A percentile compares a stretch with the other conserved stretches of the same genome.
Conservation (phyloP, 2,888 invertebrate genomes). For the Trisateles emortualis region DNA sequence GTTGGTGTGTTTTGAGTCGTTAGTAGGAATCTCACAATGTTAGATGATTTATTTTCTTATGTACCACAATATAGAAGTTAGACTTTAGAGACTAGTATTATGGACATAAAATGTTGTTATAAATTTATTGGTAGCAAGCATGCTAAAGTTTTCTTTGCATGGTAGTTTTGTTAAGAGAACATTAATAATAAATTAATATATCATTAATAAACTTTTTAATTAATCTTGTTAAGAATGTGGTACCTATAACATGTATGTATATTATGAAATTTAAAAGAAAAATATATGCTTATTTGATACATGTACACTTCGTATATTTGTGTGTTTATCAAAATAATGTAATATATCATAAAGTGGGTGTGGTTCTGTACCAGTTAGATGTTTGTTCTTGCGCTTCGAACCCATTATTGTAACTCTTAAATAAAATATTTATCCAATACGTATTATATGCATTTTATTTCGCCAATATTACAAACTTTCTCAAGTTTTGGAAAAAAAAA, state of each 20-base stretch:
- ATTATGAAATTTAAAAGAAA: slow-evolving; percentile 71
- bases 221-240: slow-evolving; percentile 71
- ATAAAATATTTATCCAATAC: slow-evolving; percentile 84
- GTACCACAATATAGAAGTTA: slow-evolving; percentile 59
- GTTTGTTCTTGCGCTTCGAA: slow-evolving; percentile 79
- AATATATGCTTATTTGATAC: slow-evolving; percentile 68
- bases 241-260: slow-evolving; percentile 73
- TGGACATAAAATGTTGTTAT: slow-evolving; percentile 80
- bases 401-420: slow-evolving; percentile 81
- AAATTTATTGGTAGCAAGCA: slow-evolving; percentile 69
- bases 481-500: slow-evolving; percentile 15
- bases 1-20: slow-evolving; percentile 51
- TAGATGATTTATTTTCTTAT: slow-evolving; percentile 64
- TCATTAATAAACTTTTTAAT: slow-evolving; percentile 68
- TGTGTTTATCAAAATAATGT: slow-evolving; percentile 67
- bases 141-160: slow-evolving; percentile 79
- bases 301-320: slow-evolving; percentile 61
- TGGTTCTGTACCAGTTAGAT: slow-evolving; percentile 73
- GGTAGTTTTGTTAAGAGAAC: slow-evolving; percentile 72
- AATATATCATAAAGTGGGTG: slow-evolving; percentile 70
- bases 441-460: slow-evolving; percentile 58
- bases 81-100: slow-evolving; percentile 70
- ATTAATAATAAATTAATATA: slow-evolving; percentile 72
- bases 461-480: slow-evolving; percentile 28
- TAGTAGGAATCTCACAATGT: slow-evolving; percentile 62